A percentile compares a stretch with the other conserved stretches of the same genome.
phyloP scores from a whole-genome alignment of 2,888 invertebrate species.

The Drosophila nr. fundita region DNA sequence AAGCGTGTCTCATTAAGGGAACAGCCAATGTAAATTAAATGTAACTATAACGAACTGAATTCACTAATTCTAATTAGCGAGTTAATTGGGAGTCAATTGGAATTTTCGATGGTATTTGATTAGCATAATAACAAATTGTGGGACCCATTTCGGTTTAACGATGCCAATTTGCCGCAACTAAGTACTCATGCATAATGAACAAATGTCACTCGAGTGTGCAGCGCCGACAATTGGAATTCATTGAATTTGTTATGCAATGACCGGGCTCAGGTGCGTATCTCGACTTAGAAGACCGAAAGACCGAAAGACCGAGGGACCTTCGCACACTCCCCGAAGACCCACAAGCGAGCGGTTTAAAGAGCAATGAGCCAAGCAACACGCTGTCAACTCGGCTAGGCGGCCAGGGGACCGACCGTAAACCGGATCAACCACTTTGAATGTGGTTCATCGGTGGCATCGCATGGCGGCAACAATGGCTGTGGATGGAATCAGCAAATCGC shows the following conservation, averaged over 20 bases:
- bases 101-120: conserved; percentile 35
- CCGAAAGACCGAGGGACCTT: conserved; percentile 26
- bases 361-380: conserved; percentile 42
- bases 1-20: not conserved
- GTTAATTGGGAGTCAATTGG: conserved; percentile 38
- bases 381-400: conserved; percentile 17
- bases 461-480: conserved; percentile 68
- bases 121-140: conserved; percentile 56
- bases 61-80: conserved; percentile 38
- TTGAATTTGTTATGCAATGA: conserved; percentile 46
- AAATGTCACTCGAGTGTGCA: conserved; percentile 19
- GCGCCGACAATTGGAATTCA: conserved; percentile 39
- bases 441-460: conserved; percentile 11
- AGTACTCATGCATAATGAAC: conserved; percentile 62
- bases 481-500: conserved; percentile 23
- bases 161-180: conserved; percentile 38
- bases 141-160: conserved; percentile 24
- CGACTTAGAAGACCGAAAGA: not conserved
- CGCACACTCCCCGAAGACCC: conserved; percentile 28
- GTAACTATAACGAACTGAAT: not conserved
- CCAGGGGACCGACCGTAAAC: conserved; percentile 54
- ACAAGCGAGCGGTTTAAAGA: conserved; percentile 41
- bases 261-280: conserved; percentile 17
- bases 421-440: conserved; percentile 74
- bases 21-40: not conserved